A percentile compares a stretch with the other conserved stretches of the same genome.
These are phyloP conservation scores for Scytalopus superciliaris DNA, from an alignment of 2,113 vertebrate genomes.

Conservation along the genomic window DNA sequence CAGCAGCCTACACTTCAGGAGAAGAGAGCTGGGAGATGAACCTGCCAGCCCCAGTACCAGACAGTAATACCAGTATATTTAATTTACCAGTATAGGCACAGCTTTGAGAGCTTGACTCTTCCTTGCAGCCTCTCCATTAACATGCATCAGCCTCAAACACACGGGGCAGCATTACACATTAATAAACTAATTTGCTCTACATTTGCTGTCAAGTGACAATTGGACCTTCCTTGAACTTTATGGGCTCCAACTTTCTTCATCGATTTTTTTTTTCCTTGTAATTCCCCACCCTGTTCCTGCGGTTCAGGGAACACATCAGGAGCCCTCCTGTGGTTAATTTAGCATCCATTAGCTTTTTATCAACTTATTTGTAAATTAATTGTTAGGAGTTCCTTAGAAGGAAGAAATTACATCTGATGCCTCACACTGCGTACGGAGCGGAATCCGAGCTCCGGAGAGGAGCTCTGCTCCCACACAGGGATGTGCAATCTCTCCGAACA, in stretches of 20 bases:
- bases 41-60: background rate
- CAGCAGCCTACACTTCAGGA: background rate
- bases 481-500: background rate
- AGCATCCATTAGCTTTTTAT: conserved; percentile 1
- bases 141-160: background rate
- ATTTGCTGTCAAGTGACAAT: background rate
- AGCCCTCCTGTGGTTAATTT: background rate
- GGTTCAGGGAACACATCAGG: background rate
- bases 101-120: background rate
- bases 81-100: background rate
- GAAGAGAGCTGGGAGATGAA: background rate
- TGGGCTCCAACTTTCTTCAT: background rate
- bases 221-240: background rate
- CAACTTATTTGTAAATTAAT: background rate
- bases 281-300: background rate
- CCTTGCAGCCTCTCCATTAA: background rate
- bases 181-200: background rate
- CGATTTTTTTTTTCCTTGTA: background rate
- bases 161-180: background rate
- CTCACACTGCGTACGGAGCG: rapidly evolving
- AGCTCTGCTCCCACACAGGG: background rate
- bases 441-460: background rate
- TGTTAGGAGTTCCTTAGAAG: background rate
- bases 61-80: background rate
- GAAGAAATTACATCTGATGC: background rate